These are phyloP conservation scores for Nymphalis urticae DNA, from an alignment of 2,888 invertebrate species.

Conservation along the genomic window DNA sequence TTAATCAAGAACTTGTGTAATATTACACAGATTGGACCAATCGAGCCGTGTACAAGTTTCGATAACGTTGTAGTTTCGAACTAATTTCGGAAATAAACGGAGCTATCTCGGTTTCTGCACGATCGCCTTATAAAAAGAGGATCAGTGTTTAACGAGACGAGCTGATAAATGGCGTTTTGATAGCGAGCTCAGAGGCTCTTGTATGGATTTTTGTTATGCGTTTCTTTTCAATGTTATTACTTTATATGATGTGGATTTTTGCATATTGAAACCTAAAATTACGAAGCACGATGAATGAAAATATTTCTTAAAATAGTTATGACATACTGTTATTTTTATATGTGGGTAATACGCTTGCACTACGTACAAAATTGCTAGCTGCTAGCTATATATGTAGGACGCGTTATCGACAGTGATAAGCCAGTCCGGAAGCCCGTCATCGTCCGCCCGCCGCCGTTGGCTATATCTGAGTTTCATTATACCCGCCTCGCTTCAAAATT, in stretches of 20 bases:
- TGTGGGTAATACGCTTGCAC: conserved; percentile 24
- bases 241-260: conserved; percentile 14
- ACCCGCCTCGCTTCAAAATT: conserved; percentile 49
- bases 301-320: neutral
- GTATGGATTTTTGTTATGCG: conserved; percentile 33
- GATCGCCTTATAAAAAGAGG: conserved; percentile 73
- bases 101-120: conserved; percentile 70
- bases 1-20: conserved; percentile 81
- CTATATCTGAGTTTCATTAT: conserved; percentile 55
- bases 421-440: conserved; percentile 46
- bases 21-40: conserved; percentile 80
- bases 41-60: conserved; percentile 78
- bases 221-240: conserved; percentile 27
- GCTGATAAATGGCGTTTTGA: conserved; percentile 52
- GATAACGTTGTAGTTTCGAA: conserved; percentile 78
- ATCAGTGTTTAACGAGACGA: conserved; percentile 57
- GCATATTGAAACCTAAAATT: conserved; percentile 2
- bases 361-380: conserved; percentile 25
- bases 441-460: conserved; percentile 54
- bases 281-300: neutral
- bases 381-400: conserved; percentile 38
- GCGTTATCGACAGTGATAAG: conserved; percentile 75
- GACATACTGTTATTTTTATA: conserved; percentile 21
- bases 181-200: conserved; percentile 35
- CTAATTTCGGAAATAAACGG: conserved; percentile 77